Evolutionary conservation across 2,888 invertebrate species (phyloP).

Genomic region (Diplolepis rosae): DNA sequence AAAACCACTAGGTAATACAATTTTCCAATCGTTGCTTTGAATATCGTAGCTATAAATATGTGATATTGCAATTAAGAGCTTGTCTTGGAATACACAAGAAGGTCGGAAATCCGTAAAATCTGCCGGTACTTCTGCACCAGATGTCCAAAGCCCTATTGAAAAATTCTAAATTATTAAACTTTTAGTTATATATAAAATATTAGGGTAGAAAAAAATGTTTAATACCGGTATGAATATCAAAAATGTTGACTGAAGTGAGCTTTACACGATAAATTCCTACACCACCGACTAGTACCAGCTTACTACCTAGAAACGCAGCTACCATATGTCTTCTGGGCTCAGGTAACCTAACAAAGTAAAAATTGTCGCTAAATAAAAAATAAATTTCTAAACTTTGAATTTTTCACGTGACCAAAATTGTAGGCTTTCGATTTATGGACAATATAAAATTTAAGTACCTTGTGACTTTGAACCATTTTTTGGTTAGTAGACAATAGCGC

Average conservation of each 20-base stretch:
- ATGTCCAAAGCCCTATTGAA: conserved; percentile 16
- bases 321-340: conserved; percentile 44
- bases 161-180: neutral
- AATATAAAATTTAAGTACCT: conserved; percentile 36
- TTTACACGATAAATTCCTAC: conserved; percentile 43
- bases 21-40: conserved; percentile 10
- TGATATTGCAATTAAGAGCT: conserved; percentile 7
- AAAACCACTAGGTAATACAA: neutral
- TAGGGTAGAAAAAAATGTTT: neutral
- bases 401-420: too few relatives aligned
- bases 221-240: conserved; percentile 29
- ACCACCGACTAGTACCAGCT: conserved; percentile 46
- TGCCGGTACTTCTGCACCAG: neutral
- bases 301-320: conserved; percentile 39
- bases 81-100: conserved; percentile 3
- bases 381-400: too few relatives aligned
- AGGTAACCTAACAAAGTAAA: conserved; percentile 34
- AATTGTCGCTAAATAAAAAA: neutral
- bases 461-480: conserved; percentile 45
- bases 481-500: conserved; percentile 43
- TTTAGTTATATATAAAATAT: neutral
- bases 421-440: too few relatives aligned
- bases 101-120: conserved; percentile 4
- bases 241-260: conserved; percentile 28
- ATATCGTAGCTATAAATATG: conserved; percentile 15